Conservation (phyloP, 2,888 invertebrate species). For the Chesias legatella region DNA sequence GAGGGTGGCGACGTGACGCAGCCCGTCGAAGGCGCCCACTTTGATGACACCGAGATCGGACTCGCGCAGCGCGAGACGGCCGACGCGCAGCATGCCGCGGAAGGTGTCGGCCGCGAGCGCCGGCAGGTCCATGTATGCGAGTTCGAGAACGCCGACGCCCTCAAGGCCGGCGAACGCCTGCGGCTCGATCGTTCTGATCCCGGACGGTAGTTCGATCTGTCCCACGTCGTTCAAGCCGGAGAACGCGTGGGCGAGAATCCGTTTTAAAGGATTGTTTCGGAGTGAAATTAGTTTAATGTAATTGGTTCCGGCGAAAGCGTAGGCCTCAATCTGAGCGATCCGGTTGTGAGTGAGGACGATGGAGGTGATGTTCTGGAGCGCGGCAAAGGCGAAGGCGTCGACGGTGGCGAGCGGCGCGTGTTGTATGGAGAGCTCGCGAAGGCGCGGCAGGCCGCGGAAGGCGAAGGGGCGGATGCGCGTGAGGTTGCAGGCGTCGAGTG, state of each 20-base stretch:
- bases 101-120: conserved; percentile 86
- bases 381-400: conserved; percentile 91
- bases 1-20: conserved; percentile 85
- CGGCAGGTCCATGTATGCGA: conserved; percentile 91
- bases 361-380: conserved; percentile 88
- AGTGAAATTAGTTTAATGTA: conserved; percentile 90
- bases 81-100: conserved; percentile 87
- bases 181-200: conserved; percentile 86
- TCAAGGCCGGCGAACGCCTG: conserved; percentile 91
- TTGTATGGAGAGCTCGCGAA: conserved; percentile 91
- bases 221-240: conserved; percentile 91
- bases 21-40: conserved; percentile 87
- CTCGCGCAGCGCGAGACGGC: conserved; percentile 88
- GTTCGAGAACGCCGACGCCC: conserved; percentile 88
- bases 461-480: conserved; percentile 90
- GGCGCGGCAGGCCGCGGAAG: conserved; percentile 89
- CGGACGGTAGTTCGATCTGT: conserved; percentile 90
- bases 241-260: conserved; percentile 90
- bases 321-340: conserved; percentile 85
- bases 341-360: conserved; percentile 86
- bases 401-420: conserved; percentile 91
- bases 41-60: conserved; percentile 89
- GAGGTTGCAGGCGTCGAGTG: conserved; percentile 93
- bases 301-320: conserved; percentile 93
- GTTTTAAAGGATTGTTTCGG: conserved; percentile 90